These are phyloP conservation scores for Actenoides lindsayi DNA, from an alignment of 2,113 vertebrate species.

Conservation along the genomic window DNA sequence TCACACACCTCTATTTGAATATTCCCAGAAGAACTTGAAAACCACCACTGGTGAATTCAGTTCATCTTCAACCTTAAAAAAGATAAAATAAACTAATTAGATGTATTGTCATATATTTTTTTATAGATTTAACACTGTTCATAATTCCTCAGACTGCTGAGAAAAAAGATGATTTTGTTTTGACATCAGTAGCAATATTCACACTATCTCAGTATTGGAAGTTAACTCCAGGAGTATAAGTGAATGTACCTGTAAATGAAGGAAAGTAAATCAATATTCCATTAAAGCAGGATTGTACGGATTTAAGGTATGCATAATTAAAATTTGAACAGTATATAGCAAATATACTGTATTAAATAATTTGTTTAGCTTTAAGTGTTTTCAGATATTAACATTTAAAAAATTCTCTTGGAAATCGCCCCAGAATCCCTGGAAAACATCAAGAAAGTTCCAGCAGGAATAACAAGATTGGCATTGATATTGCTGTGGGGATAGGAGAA, in stretches of 20 bases:
- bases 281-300: not conserved
- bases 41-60: slow-evolving; percentile 91
- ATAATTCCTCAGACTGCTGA: not conserved
- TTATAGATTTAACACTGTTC: not conserved
- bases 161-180: not conserved
- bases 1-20: slow-evolving; percentile 78
- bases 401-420: not conserved
- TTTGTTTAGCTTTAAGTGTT: not conserved
- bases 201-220: not conserved
- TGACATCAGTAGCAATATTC: not conserved
- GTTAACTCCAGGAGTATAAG: not conserved
- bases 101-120: not conserved
- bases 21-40: slow-evolving; percentile 85
- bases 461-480: not conserved
- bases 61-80: slow-evolving; percentile 91
- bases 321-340: not conserved
- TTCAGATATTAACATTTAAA: not conserved
- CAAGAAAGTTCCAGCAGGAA: not conserved
- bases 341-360: not conserved
- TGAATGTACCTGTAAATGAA: not conserved
- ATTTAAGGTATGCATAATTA: not conserved
- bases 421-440: not conserved
- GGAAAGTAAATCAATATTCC: not conserved
- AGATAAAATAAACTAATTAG: not conserved
- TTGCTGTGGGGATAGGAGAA: not conserved